These are phyloP conservation scores for Acronicta aceris DNA, from an alignment of 2,888 invertebrate genomes.

Conservation along the genomic window DNA sequence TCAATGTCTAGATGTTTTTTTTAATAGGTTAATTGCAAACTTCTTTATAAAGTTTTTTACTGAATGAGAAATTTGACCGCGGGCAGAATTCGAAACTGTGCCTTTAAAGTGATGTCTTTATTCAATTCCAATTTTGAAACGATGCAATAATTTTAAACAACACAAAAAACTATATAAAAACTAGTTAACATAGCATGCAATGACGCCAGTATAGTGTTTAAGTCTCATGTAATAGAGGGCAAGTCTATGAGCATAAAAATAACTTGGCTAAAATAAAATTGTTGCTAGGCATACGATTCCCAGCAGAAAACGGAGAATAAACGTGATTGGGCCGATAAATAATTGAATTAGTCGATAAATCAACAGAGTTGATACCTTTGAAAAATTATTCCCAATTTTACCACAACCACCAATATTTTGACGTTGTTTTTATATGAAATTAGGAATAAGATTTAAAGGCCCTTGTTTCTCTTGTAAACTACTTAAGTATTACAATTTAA, in stretches of 20 bases:
- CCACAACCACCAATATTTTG: slow-evolving; percentile 25
- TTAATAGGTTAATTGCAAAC: background rate
- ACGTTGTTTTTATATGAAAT: slow-evolving; percentile 12
- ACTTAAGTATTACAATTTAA: slow-evolving; percentile 2
- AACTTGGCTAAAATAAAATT: slow-evolving; percentile 26
- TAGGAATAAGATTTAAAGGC: slow-evolving; percentile 8
- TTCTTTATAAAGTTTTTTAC: too few relatives aligned
- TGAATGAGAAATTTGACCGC: too few relatives aligned
- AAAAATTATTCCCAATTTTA: slow-evolving; percentile 43
- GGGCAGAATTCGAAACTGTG: too few relatives aligned
- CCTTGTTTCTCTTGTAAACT: slow-evolving; percentile 9
- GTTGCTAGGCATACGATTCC: slow-evolving; percentile 31
- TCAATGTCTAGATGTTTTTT: background rate
- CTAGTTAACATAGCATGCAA: too few relatives aligned
- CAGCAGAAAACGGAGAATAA: slow-evolving; percentile 53
- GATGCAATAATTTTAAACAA: too few relatives aligned
- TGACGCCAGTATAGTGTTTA: too few relatives aligned
- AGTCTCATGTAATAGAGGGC: too few relatives aligned
- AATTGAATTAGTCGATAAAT: slow-evolving; percentile 62
- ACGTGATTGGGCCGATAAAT: slow-evolving; percentile 57
- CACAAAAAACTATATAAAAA: too few relatives aligned
- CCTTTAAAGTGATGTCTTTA: too few relatives aligned
- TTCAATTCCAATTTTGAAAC: too few relatives aligned
- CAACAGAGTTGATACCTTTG: slow-evolving; percentile 36
- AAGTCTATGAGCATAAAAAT: too few relatives aligned